Percentiles rank a stretch among this genome's conserved stretches.
These are phyloP conservation scores for Enteromius unitaeniatus DNA, from an alignment of 2,797 vertebrate genomes.

Conservation along the genomic window DNA sequence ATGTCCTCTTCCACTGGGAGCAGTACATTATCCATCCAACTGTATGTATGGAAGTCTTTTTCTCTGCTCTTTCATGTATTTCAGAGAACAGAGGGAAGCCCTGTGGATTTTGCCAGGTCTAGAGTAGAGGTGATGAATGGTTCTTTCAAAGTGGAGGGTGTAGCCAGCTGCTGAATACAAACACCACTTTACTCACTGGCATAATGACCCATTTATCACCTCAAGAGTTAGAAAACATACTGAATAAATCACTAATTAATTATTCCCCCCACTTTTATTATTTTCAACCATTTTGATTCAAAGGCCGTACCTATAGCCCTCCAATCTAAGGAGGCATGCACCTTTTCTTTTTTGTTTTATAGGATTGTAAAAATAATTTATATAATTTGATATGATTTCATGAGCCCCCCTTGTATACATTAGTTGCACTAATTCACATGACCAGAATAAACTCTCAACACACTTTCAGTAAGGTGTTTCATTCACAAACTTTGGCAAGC, in stretches of 20 bases:
- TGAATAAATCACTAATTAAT: background rate
- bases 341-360: background rate
- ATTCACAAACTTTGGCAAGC: slow-evolving; percentile 86
- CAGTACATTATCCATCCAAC: background rate
- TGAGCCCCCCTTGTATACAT: background rate
- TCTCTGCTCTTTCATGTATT: background rate
- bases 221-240: background rate
- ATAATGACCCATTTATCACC: slow-evolving; percentile 68
- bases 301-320: background rate
- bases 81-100: slow-evolving; percentile 6
- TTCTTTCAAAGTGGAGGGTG: slow-evolving; percentile 64
- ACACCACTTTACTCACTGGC: slow-evolving; percentile 62
- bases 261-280: background rate
- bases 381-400: background rate
- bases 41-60: background rate
- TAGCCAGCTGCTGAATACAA: slow-evolving; percentile 43
- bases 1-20: background rate
- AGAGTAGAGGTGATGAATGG: slow-evolving; percentile 67
- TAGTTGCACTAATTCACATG: background rate
- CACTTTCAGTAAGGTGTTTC: slow-evolving; percentile 59
- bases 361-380: background rate
- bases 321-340: background rate
- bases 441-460: slow-evolving; percentile 62
- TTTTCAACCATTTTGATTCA: background rate
- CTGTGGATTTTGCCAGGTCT: slow-evolving; percentile 24